Percentiles rank a stretch among this genome's conserved stretches.
phyloP scores from a whole-genome alignment of 2,888 invertebrate species.

The Melitaea athalia region DNA sequence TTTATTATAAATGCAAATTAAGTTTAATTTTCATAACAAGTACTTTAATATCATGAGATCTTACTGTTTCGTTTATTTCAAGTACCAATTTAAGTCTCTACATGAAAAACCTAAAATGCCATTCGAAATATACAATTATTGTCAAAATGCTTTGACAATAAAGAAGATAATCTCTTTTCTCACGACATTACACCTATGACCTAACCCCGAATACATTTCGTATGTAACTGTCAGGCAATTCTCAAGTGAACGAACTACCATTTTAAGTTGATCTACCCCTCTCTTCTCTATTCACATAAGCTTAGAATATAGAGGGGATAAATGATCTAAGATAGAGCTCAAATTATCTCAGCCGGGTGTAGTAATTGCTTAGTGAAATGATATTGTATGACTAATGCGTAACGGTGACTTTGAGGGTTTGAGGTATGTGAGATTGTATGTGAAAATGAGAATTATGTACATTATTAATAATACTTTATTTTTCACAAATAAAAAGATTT shows the following conservation, averaged over 20 bases:
- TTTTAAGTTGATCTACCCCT: slow-evolving; percentile 45
- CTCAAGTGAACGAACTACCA: slow-evolving; percentile 52
- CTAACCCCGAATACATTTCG: slow-evolving; percentile 63
- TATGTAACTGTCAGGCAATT: slow-evolving; percentile 72
- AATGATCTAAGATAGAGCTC: slow-evolving; percentile 42
- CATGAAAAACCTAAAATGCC: slow-evolving; percentile 25
- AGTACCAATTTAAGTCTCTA: slow-evolving; percentile 18
- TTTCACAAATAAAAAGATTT: no score
- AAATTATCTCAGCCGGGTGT: slow-evolving; percentile 47
- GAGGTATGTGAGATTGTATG: slow-evolving; percentile 31
- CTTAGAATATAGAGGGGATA: slow-evolving; percentile 24
- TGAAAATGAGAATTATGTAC: slow-evolving; percentile 5
- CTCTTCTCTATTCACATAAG: slow-evolving; percentile 26
- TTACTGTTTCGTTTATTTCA: slow-evolving; percentile 18
- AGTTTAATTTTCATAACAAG: slow-evolving; percentile 14
- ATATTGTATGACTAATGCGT: slow-evolving; percentile 64
- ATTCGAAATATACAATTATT: slow-evolving; percentile 35
- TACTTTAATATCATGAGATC: slow-evolving; percentile 22
- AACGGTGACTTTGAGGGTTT: slow-evolving; percentile 61
- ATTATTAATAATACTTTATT: background rate
- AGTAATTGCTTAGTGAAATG: slow-evolving; percentile 67
- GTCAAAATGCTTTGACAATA: slow-evolving; percentile 27
- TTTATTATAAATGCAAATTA: background rate
- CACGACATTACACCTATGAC: slow-evolving; percentile 72
- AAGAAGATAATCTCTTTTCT: slow-evolving; percentile 51